Evolutionary conservation across 2,113 vertebrate genomes (phyloP).

Genomic region (Prochilodus magdalenae): DNA sequence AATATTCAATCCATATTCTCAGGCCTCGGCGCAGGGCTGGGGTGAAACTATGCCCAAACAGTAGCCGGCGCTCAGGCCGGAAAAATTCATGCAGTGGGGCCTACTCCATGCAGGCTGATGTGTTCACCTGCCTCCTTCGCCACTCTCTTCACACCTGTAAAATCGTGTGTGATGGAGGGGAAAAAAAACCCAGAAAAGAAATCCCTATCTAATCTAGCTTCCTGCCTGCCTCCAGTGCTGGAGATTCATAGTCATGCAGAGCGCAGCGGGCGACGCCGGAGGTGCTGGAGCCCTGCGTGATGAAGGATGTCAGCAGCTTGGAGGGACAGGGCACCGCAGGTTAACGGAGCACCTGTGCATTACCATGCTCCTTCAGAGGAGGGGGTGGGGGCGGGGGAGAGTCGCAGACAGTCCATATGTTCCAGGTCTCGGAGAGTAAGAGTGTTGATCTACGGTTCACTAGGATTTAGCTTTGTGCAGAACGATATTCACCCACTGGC

Average conservation of each 20-base stretch:
- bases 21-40: constrained; percentile 9
- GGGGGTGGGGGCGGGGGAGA: background rate
- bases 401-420: constrained; percentile 39
- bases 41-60: constrained; percentile 10
- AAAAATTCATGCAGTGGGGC: constrained; percentile 34
- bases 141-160: background rate
- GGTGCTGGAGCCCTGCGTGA: background rate
- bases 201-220: background rate
- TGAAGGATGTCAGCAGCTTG: background rate
- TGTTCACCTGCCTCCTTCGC: background rate
- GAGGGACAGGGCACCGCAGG: constrained; percentile 34
- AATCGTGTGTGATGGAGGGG: background rate
- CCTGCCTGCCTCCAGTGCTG: background rate
- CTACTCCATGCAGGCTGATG: background rate
- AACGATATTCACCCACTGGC: no score
- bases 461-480: constrained; percentile 8
- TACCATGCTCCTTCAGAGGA: constrained; percentile 12
- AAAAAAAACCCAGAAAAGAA: background rate
- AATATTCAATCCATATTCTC: constrained; percentile 44
- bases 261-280: background rate
- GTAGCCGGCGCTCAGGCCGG: constrained; percentile 8
- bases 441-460: constrained; percentile 10
- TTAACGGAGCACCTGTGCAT: constrained; percentile 42
- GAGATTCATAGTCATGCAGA: background rate
- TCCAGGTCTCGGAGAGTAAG: constrained; percentile 7